Evolutionary conservation across 2,888 invertebrate species (phyloP).

Genomic region (Ormia ochracea): DNA sequence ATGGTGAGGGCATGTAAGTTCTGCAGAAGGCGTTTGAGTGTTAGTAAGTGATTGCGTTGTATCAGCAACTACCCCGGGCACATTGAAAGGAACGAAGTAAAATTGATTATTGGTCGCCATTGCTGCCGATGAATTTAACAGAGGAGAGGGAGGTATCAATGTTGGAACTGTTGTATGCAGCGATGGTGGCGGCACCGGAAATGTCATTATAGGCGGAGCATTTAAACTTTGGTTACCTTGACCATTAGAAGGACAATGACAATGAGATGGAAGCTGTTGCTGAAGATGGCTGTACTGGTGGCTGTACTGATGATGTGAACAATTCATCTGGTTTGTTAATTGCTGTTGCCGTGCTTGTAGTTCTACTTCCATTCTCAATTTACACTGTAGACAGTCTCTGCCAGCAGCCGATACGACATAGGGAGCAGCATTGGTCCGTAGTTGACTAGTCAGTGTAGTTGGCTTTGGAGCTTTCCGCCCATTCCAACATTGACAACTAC

Average conservation of each 20-base stretch:
- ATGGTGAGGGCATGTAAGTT: constrained; percentile 30
- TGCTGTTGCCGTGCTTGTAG: constrained; percentile 55
- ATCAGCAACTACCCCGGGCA: constrained; percentile 8
- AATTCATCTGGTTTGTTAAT: constrained; percentile 9
- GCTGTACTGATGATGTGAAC: constrained; percentile 22
- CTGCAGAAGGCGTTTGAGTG: not conserved
- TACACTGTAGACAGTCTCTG: constrained; percentile 64
- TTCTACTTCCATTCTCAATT: constrained; percentile 63
- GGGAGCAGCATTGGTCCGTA: constrained; percentile 69
- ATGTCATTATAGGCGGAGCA: constrained; percentile 37
- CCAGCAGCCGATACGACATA: constrained; percentile 64
- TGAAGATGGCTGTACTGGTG: constrained; percentile 3
- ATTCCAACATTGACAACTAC: constrained; percentile 73
- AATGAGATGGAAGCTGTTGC: constrained; percentile 9
- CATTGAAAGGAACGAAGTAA: constrained; percentile 45
- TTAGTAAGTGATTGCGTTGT: not conserved
- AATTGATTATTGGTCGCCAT: constrained; percentile 30
- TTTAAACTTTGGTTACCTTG: constrained; percentile 4
- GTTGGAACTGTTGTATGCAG: constrained; percentile 63
- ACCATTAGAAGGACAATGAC: constrained; percentile 16
- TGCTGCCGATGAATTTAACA: not conserved
- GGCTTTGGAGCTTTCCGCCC: constrained; percentile 71
- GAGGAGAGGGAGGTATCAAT: not conserved
- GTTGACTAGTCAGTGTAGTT: constrained; percentile 62
- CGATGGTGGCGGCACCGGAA: constrained; percentile 67